Evolutionary conservation across 2,888 invertebrate species (phyloP).

Genomic region (Diogma glabrata): DNA sequence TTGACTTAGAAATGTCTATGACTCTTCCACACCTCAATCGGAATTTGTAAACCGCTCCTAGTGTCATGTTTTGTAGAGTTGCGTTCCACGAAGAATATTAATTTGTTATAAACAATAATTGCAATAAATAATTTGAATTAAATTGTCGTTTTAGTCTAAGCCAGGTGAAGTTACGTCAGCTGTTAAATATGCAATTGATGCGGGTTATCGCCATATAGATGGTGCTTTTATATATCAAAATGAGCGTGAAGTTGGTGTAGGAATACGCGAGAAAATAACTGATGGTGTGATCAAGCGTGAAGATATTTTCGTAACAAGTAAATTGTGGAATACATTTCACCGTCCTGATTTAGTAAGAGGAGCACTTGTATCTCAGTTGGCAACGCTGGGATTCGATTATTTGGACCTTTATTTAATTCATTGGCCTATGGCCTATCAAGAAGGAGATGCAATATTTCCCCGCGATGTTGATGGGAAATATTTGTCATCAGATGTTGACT

Average conservation of each 20-base stretch:
- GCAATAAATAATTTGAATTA: too few relatives aligned
- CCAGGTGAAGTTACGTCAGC: conserved; percentile 15
- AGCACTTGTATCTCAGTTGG: conserved; percentile 49
- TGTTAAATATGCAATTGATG: conserved; percentile 37
- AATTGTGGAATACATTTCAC: conserved; percentile 38
- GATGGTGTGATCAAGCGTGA: conserved; percentile 37
- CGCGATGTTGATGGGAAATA: conserved; percentile 36
- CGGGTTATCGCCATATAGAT: conserved; percentile 44
- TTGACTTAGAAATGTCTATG: too few relatives aligned
- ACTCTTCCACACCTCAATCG: too few relatives aligned
- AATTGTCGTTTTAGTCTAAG: not conserved
- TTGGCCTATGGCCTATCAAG: conserved; percentile 53
- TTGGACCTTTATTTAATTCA: conserved; percentile 74
- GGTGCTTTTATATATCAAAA: conserved; percentile 42
- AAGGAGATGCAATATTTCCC: conserved; percentile 25
- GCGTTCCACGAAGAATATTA: too few relatives aligned
- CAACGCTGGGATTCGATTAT: conserved; percentile 55
- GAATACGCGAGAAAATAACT: conserved; percentile 34
- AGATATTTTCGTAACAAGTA: conserved; percentile 32
- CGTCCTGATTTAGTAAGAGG: conserved; percentile 47
- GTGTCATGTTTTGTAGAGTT: too few relatives aligned
- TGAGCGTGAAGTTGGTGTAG: conserved; percentile 36
- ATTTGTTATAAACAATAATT: too few relatives aligned
- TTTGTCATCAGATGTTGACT: conserved; percentile 52
- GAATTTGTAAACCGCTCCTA: too few relatives aligned